A percentile compares a stretch with the other conserved stretches of the same genome.
Conservation (phyloP, 1,140 invertebrate genomes). For the Sarcophaga peregrina region DNA sequence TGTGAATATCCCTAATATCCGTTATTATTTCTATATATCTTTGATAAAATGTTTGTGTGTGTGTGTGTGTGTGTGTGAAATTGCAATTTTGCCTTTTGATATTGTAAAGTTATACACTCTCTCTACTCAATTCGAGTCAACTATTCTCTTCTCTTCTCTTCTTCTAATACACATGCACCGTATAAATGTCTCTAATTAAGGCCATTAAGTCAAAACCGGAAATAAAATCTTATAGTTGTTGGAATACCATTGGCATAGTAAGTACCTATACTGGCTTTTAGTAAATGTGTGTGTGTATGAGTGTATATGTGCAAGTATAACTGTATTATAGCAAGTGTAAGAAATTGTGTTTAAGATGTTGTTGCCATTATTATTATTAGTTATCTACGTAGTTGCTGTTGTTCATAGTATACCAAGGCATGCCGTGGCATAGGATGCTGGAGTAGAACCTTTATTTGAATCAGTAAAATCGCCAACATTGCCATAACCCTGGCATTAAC, state of each 20-base stretch:
- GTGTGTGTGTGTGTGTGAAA: not conserved
- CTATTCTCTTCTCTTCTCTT: not conserved
- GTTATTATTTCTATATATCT: no score
- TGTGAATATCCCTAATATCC: no score
- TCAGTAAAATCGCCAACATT: not conserved
- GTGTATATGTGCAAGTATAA: not conserved
- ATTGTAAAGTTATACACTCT: not conserved
- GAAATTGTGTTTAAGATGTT: not conserved
- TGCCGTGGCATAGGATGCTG: no score
- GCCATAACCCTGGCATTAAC: conserved; percentile 19
- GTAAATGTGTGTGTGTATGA: not conserved
- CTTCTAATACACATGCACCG: not conserved
- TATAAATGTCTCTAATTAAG: conserved; percentile 34
- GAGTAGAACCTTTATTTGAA: no score
- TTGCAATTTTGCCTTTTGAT: conserved; percentile 11
- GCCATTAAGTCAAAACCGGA: conserved; percentile 37
- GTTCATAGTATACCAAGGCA: no score
- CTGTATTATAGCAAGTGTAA: not conserved
- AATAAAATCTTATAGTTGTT: conserved; percentile 26
- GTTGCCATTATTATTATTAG: not conserved
- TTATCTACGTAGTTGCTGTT: not conserved
- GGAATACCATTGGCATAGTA: conserved; percentile 2
- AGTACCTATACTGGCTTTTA: not conserved
- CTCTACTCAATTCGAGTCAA: no score
- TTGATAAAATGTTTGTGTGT: not conserved